A percentile compares a stretch with the other conserved stretches of the same genome.
Evolutionary conservation across 2,797 vertebrate genomes (phyloP).

Genomic region (Oophaga sylvatica): DNA sequence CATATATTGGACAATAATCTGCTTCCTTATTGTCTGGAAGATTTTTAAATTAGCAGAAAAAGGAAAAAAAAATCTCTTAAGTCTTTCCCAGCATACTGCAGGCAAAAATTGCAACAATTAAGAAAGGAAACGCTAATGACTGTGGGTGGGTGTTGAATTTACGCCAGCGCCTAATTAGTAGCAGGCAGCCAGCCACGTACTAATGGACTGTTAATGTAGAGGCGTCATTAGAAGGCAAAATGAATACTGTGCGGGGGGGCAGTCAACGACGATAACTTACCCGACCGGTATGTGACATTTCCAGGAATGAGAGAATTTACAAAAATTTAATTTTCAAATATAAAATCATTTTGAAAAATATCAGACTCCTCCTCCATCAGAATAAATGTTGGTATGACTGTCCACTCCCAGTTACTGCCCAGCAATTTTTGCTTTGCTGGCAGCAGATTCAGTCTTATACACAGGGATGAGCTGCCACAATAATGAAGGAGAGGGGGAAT

Average conservation of each 20-base stretch:
- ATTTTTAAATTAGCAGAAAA: not conserved
- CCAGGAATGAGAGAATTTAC: not conserved
- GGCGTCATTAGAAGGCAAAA: not conserved
- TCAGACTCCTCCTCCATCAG: too few species aligned
- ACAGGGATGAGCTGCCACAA: too few species aligned
- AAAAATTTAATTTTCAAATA: not conserved
- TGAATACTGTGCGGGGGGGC: not conserved
- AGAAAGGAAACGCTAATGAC: conserved; percentile 23
- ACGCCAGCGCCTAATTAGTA: conserved; percentile 19
- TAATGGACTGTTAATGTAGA: conserved; percentile 43
- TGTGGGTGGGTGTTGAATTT: not conserved
- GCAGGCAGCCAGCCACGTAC: conserved; percentile 31
- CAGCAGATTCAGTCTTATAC: too few species aligned
- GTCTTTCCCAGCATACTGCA: not conserved
- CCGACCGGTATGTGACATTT: not conserved
- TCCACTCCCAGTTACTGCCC: too few species aligned
- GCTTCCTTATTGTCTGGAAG: not conserved
- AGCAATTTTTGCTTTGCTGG: too few species aligned
- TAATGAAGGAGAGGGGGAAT: too few species aligned
- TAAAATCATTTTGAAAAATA: too few species aligned
- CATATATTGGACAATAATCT: not conserved
- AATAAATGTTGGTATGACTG: too few species aligned
- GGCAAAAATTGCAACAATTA: conserved; percentile 28
- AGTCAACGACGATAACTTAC: not conserved
- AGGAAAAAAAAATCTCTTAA: not conserved